These are phyloP conservation scores for Sorex fumeus DNA, from an alignment of 2,113 vertebrate species.

Conservation along the genomic window DNA sequence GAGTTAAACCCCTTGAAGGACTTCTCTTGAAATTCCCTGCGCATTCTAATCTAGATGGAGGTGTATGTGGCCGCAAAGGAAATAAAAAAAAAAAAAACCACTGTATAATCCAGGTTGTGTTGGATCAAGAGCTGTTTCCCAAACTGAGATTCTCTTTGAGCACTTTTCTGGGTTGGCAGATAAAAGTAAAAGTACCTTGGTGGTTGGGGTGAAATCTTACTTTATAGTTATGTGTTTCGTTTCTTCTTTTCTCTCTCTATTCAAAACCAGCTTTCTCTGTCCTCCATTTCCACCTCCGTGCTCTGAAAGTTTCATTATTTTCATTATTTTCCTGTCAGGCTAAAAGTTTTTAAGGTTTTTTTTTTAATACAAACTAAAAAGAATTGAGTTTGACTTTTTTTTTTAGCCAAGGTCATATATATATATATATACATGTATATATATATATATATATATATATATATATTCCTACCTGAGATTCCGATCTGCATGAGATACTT, in stretches of 20 bases:
- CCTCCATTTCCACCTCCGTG: neutral
- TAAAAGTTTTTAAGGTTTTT: neutral
- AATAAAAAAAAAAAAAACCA: no score
- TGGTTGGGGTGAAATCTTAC: conserved; percentile 17
- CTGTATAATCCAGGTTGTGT: conserved; percentile 41
- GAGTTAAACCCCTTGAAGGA: conserved; percentile 57
- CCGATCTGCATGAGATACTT: neutral
- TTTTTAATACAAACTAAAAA: conserved; percentile 39
- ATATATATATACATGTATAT: neutral
- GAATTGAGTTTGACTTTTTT: conserved; percentile 47
- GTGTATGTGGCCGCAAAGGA: conserved; percentile 58
- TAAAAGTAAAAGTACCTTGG: neutral
- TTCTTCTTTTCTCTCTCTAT: conserved; percentile 54
- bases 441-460: no score
- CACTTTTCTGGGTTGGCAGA: neutral
- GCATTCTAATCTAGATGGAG: conserved; percentile 25
- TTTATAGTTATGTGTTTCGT: conserved; percentile 29
- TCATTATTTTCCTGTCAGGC: neutral
- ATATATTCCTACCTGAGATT: neutral
- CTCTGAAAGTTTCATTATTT: conserved; percentile 51
- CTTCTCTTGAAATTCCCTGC: conserved; percentile 58
- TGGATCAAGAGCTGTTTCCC: neutral
- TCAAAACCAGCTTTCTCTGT: neutral
- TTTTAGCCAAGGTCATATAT: conserved; percentile 44
- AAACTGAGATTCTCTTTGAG: conserved; percentile 18